A percentile compares a stretch with the other conserved stretches of the same genome.
Evolutionary conservation across 2,888 invertebrate genomes (phyloP).

Genomic region (Drosophila macrothrix): DNA sequence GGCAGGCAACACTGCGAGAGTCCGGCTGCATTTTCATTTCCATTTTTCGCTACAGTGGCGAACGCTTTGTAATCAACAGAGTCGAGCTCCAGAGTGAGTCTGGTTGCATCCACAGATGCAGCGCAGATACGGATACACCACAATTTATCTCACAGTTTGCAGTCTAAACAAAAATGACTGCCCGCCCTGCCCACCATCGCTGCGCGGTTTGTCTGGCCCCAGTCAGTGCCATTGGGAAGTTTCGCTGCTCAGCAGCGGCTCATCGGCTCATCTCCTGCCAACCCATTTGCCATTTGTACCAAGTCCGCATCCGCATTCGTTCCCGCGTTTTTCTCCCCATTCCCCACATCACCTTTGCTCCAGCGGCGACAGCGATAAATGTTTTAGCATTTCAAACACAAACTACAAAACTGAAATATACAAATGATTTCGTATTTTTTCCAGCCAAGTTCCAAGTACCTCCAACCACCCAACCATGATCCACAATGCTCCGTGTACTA

Average conservation of each 20-base stretch:
- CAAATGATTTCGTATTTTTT: constrained; percentile 82
- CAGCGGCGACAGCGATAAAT: constrained; percentile 75
- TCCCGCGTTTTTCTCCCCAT: constrained; percentile 2
- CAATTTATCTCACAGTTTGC: constrained; percentile 81
- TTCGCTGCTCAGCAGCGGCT: constrained; percentile 61
- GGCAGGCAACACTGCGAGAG: constrained; percentile 5
- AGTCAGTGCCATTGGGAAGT: constrained; percentile 42
- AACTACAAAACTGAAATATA: constrained; percentile 80
- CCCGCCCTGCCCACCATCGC: constrained; percentile 15
- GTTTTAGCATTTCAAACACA: constrained; percentile 80
- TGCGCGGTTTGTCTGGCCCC: constrained; percentile 28
- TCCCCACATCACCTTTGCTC: constrained; percentile 43
- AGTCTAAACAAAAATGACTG: constrained; percentile 82
- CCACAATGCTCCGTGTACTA: constrained; percentile 31
- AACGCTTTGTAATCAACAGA: constrained; percentile 73
- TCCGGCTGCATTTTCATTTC: constrained; percentile 75
- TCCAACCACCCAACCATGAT: constrained; percentile 22
- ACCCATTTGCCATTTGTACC: constrained; percentile 73
- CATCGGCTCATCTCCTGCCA: constrained; percentile 77
- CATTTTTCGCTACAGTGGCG: constrained; percentile 74
- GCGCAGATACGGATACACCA: constrained; percentile 73
- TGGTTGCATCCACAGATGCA: constrained; percentile 52
- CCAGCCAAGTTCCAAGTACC: constrained; percentile 44
- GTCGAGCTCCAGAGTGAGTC: constrained; percentile 41
- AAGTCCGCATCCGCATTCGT: constrained; percentile 75